Base-by-base conservation (phyloP, 2,113 vertebrate genomes). In the Oxyura jamaicensis region DNA sequence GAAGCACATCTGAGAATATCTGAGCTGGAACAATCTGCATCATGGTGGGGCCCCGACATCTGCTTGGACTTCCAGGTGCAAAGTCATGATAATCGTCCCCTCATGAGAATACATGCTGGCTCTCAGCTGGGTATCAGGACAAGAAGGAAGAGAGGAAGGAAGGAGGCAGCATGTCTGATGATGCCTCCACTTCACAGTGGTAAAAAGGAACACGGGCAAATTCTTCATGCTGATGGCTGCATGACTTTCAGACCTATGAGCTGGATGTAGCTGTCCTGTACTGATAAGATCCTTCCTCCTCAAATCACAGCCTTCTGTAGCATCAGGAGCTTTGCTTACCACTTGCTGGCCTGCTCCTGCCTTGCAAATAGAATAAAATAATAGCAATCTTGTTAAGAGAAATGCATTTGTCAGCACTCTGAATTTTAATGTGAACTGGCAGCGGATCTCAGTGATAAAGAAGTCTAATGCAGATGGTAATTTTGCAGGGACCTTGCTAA, bases 401-500 rank as follows among this genome's bases (percentile, higher is more conserved):
- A 97, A 95, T 3, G 6, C 53, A 56, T 79, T 87, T 90, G 82
- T 96, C 95, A 96, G 97, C 95, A 93, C 35, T 86, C 76, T 81
- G 94, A 95, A 95, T 95, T 89, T 83, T 93, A 91, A 93, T 90
- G 63, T 82, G 89, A 88, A 68, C 86, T 73, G 91, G 79, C 78
- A 94, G 89, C 0, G 36, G 82, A 96, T 96, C 90, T 92, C 79
- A 42, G 71, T 82, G 86, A 96, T 97, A 96, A 95, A 94, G 74
- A 50, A 85, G 60, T 76, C 84, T 95, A 96, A 96, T 88, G 69
- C 0, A 2, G 36, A 95, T 87, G 77, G 91, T 85, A 94, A 96
- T 96, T 96, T 94, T 87, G n/a, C 88, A 95, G 81, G 88, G 94
- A 93, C 92, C 92, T 93, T 75, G 92, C 93, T 96, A 97, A 95